A percentile compares a stretch with the other conserved stretches of the same genome.
These are phyloP conservation scores for Pristionchus japonicus DNA, from an alignment of 2,888 invertebrate genomes.

Conservation along the genomic window DNA sequence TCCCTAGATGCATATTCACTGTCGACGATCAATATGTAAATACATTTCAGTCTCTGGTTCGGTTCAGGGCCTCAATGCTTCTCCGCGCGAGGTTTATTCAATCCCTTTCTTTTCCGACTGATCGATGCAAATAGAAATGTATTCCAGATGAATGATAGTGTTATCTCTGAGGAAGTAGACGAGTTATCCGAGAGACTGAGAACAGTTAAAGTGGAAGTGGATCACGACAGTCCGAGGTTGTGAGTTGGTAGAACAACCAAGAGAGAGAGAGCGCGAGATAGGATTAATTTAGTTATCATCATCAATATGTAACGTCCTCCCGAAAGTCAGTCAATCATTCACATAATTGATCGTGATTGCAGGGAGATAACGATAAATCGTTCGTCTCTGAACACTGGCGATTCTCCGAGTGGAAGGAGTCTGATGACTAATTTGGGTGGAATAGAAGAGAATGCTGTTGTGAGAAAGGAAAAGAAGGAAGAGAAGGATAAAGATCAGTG, in stretches of 20 bases:
- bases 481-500: too few relatives aligned
- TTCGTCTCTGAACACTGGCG: neutral
- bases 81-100: neutral
- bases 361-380: neutral
- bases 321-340: too few relatives aligned
- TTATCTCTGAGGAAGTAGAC: neutral
- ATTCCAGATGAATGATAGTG: neutral
- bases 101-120: neutral
- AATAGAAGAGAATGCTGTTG: neutral
- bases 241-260: neutral
- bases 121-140: too few relatives aligned
- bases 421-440: neutral
- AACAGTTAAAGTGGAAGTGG: neutral
- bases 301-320: neutral
- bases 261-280: neutral
- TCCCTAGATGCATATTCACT: neutral
- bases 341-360: neutral
- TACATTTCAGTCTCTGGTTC: neutral
- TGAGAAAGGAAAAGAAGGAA: neutral
- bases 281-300: neutral
- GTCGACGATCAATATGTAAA: neutral
- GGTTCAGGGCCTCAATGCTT: constrained; percentile 4
- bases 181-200: neutral
- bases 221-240: constrained; percentile 23
- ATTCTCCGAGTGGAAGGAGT: neutral